Percentiles rank a stretch among this genome's conserved stretches.
Evolutionary conservation across 2,113 vertebrate species (phyloP).

Genomic region (Amazona vittata): DNA sequence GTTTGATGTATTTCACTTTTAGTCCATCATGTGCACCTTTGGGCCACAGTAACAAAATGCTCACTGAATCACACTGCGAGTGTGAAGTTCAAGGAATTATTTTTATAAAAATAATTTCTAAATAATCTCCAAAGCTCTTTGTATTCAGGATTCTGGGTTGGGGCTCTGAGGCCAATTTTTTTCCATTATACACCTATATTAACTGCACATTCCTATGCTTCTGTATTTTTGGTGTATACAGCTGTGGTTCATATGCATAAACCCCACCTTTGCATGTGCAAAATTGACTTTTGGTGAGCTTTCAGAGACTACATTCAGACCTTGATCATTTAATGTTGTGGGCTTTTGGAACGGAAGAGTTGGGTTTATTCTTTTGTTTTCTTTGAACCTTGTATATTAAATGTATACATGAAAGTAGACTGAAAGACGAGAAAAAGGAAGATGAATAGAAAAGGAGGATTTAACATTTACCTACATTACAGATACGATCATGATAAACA

Average conservation of each 20-base stretch:
- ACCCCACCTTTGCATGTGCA: background rate
- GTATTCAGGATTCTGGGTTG: background rate
- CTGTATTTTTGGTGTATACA: background rate
- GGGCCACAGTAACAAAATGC: background rate
- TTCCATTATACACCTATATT: background rate
- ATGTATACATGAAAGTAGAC: slow-evolving; percentile 14
- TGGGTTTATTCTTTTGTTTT: slow-evolving; percentile 57
- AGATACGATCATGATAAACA: slow-evolving; percentile 56
- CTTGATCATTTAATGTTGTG: slow-evolving; percentile 26
- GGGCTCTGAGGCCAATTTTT: background rate
- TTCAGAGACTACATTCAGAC: background rate
- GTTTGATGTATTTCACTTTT: background rate
- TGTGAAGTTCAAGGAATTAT: background rate
- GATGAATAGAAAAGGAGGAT: slow-evolving; percentile 45
- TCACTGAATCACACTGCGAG: background rate
- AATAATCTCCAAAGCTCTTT: background rate
- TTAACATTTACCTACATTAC: slow-evolving; percentile 28
- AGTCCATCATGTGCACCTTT: background rate
- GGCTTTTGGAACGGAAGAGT: slow-evolving; percentile 41
- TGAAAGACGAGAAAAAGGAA: slow-evolving; percentile 35
- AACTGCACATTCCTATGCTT: background rate
- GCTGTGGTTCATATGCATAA: slow-evolving; percentile 17
- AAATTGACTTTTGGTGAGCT: slow-evolving; percentile 10
- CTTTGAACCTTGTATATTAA: slow-evolving; percentile 48
- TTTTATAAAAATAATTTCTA: background rate